phyloP scores from a whole-genome alignment of 1,140 invertebrate genomes.

The Hypothenemus hampei region DNA sequence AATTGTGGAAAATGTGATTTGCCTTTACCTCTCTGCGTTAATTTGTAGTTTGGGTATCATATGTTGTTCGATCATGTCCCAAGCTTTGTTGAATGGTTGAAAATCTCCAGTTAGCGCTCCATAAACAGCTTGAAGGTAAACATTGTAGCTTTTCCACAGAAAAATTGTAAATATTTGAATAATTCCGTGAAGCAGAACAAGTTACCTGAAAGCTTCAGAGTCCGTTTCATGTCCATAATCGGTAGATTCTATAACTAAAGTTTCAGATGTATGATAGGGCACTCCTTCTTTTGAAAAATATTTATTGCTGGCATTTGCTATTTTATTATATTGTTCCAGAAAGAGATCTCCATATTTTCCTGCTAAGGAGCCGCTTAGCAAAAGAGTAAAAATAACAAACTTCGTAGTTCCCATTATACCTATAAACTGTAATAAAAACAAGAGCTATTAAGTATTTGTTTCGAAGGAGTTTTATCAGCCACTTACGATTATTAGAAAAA shows the following conservation, averaged over 20 bases:
- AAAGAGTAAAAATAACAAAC: too few species aligned
- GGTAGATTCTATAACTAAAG: constrained; percentile 20
- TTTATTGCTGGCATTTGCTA: constrained; percentile 12
- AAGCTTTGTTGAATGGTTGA: constrained; percentile 19
- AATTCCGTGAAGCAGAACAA: background rate
- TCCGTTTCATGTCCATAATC: constrained; percentile 28
- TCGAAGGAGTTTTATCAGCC: too few species aligned
- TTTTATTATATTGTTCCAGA: constrained; percentile 23
- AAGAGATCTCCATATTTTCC: constrained; percentile 15
- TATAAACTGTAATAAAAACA: too few species aligned
- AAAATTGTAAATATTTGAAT: background rate
- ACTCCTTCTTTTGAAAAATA: constrained; percentile 27
- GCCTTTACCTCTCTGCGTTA: constrained; percentile 10
- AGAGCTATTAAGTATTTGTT: too few species aligned
- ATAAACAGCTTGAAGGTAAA: constrained; percentile 24
- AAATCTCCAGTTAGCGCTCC: constrained; percentile 15
- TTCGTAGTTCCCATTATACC: too few species aligned
- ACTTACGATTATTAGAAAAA: too few species aligned
- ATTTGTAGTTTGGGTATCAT: constrained; percentile 23
- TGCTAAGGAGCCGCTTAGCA: background rate
- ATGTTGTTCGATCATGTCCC: constrained; percentile 23
- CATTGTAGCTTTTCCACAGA: constrained; percentile 28
- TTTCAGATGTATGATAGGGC: constrained; percentile 21
- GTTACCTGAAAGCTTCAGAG: constrained; percentile 27
- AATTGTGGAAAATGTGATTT: background rate